A percentile compares a stretch with the other conserved stretches of the same genome.
phyloP scores from a whole-genome alignment of 1,140 invertebrate genomes.

The Choristoneura fumiferana region DNA sequence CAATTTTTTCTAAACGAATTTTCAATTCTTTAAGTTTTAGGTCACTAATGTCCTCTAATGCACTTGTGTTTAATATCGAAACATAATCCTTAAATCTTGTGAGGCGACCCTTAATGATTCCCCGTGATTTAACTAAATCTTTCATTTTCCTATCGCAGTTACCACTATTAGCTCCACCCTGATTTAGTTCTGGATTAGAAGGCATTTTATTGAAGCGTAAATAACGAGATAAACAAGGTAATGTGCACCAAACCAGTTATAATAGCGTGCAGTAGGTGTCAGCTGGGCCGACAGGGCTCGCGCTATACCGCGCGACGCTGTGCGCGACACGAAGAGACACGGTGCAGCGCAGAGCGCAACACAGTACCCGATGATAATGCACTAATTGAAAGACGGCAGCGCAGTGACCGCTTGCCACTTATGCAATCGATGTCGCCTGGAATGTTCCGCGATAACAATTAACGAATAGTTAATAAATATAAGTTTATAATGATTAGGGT shows the following conservation, averaged over 20 bases:
- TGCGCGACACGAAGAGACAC: background rate
- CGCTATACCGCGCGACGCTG: background rate
- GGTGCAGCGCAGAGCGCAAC: background rate
- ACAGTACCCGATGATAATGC: background rate
- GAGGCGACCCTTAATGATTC: background rate
- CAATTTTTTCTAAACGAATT: constrained; percentile 1
- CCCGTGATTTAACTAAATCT: background rate
- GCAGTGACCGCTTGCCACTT: background rate
- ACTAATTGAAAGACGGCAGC: background rate
- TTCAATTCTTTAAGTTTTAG: constrained; percentile 12
- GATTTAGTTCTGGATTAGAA: background rate
- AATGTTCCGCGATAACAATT: constrained; percentile 1
- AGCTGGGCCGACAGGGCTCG: background rate
- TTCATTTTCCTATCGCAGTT: background rate
- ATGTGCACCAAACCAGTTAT: constrained; percentile 8
- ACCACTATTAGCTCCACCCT: background rate
- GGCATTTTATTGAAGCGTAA: background rate
- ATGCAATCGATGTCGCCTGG: background rate
- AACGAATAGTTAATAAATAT: background rate
- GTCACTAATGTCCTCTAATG: background rate
- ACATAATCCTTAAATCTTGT: constrained; percentile 12
- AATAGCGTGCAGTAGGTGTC: background rate
- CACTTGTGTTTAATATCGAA: background rate
- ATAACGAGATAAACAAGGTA: background rate
- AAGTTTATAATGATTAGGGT: background rate